phyloP scores from a whole-genome alignment of 2,797 vertebrate genomes.

The Epinephelus malabaricus region DNA sequence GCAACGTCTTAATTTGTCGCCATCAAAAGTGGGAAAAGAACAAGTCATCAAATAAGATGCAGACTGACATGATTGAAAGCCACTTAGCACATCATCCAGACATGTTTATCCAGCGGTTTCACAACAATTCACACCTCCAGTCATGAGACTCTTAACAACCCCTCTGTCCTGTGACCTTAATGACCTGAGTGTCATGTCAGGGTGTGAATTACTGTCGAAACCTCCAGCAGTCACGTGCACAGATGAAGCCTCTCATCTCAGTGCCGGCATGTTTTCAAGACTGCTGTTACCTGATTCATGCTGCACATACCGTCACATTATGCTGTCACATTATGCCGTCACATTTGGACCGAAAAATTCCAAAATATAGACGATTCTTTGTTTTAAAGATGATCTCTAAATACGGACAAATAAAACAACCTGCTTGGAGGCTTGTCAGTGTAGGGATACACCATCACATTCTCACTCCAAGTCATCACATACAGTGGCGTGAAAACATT shows the following conservation, averaged over 20 bases:
- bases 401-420: too few species aligned
- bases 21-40: background rate
- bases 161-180: background rate
- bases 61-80: background rate
- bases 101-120: background rate
- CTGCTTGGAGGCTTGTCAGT: too few species aligned
- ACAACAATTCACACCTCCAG: constrained; percentile 9
- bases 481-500: too few species aligned
- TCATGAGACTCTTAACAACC: background rate
- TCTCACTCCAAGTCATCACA: too few species aligned
- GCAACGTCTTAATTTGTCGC: background rate
- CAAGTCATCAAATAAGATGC: too few species aligned
- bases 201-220: background rate
- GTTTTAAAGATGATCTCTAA: too few species aligned
- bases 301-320: background rate
- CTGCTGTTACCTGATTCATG: background rate
- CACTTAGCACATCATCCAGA: background rate
- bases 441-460: too few species aligned
- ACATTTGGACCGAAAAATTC: background rate
- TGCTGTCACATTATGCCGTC: background rate
- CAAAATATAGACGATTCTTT: background rate
- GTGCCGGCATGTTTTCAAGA: background rate
- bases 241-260: too few species aligned
- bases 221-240: background rate
- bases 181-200: background rate